phyloP scores from a whole-genome alignment of 2,888 invertebrate species.

The Nomada ruficornis region DNA sequence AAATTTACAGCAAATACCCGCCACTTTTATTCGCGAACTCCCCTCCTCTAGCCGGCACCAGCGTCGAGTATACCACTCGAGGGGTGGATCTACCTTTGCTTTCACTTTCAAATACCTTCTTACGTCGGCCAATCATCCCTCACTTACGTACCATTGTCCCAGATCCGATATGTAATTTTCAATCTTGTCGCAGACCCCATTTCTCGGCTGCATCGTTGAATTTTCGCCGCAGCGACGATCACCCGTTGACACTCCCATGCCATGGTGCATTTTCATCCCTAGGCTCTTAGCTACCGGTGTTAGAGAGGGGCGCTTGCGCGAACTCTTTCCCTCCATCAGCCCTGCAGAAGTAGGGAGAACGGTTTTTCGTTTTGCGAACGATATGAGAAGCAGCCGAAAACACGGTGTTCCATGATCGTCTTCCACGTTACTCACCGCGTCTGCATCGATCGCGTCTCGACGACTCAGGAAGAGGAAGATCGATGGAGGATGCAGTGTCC shows the following conservation, averaged over 20 bases:
- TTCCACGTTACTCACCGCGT: conserved; percentile 1
- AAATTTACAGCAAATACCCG: conserved; percentile 69
- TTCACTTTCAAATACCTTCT: not conserved
- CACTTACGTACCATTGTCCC: conserved; percentile 88
- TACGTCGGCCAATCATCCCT: not conserved
- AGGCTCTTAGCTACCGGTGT: conserved; percentile 64
- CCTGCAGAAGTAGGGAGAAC: conserved; percentile 8
- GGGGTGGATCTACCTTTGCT: conserved; percentile 30
- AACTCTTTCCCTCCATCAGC: conserved; percentile 64
- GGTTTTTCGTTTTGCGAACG: conserved; percentile 45
- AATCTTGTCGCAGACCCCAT: conserved; percentile 88
- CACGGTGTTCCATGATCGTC: conserved; percentile 9
- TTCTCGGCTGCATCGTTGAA: conserved; percentile 79
- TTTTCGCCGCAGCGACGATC: conserved; percentile 79
- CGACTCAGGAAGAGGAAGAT: not conserved
- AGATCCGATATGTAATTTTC: conserved; percentile 89
- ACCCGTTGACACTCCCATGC: conserved; percentile 81
- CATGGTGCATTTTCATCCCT: conserved; percentile 82
- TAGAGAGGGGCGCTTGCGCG: conserved; percentile 74
- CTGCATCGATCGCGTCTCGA: conserved; percentile 3
- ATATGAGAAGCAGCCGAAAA: conserved; percentile 12
- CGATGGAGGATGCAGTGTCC: not conserved
- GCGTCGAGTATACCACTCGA: conserved; percentile 31
- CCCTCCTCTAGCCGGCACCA: conserved; percentile 1
- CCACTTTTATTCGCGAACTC: conserved; percentile 69